phyloP scores from a whole-genome alignment of 2,888 invertebrate species.

The Mythimna lalbum region DNA sequence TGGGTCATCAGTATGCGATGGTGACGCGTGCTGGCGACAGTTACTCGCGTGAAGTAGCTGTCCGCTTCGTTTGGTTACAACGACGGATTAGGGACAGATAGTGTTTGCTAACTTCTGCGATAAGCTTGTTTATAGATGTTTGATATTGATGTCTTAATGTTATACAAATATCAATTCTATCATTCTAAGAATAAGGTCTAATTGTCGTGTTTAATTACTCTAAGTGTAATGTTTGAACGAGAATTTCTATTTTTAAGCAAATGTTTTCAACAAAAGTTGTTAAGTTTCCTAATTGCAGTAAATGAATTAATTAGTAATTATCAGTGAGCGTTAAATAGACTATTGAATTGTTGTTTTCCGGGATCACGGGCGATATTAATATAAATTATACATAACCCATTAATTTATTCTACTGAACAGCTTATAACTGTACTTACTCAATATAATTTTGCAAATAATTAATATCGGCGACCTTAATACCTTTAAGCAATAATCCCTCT shows the following conservation, averaged over 20 bases:
- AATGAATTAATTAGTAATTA: constrained; percentile 27
- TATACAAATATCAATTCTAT: constrained; percentile 25
- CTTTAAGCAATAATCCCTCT: constrained; percentile 56
- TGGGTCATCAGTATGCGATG: constrained; percentile 80
- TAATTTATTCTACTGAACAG: constrained; percentile 12
- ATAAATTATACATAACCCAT: not conserved
- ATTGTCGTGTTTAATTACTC: constrained; percentile 9
- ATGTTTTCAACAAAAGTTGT: constrained; percentile 33
- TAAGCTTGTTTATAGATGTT: constrained; percentile 24
- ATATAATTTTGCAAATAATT: constrained; percentile 35
- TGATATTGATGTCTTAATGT: constrained; percentile 30
- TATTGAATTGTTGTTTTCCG: constrained; percentile 37
- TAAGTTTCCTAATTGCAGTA: constrained; percentile 35
- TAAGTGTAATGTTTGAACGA: constrained; percentile 34
- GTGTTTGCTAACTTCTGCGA: constrained; percentile 47
- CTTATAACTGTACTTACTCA: constrained; percentile 33
- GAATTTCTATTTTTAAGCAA: constrained; percentile 26
- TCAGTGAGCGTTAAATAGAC: constrained; percentile 2
- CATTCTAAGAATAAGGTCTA: constrained; percentile 29
- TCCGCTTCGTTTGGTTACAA: constrained; percentile 63
- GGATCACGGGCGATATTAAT: not conserved
- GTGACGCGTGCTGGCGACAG: constrained; percentile 70
- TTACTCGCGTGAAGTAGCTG: constrained; percentile 85
- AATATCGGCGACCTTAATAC: constrained; percentile 48
- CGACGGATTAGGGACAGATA: constrained; percentile 72